These are phyloP conservation scores for Chrysodeixis includens DNA, from an alignment of 2,888 invertebrate species.

Conservation along the genomic window DNA sequence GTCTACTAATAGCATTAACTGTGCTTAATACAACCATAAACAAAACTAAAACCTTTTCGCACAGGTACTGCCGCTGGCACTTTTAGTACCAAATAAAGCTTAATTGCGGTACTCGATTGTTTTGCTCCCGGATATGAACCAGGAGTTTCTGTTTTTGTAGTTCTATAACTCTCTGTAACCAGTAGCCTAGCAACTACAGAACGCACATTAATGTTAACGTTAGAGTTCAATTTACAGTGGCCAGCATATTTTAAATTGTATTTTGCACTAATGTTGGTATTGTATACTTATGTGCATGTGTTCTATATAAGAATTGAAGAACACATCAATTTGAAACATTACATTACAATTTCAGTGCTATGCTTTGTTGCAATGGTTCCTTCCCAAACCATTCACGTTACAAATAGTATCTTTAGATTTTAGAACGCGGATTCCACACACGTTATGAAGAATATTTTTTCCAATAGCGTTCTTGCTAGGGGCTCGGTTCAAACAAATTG, in stretches of 20 bases:
- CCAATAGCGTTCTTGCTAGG: too few relatives aligned
- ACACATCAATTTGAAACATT: too few relatives aligned
- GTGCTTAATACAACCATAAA: neutral
- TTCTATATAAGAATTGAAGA: too few relatives aligned
- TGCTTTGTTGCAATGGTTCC: too few relatives aligned
- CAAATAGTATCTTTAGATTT: too few relatives aligned
- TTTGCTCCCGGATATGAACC: neutral
- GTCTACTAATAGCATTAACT: neutral
- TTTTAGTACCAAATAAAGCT: constrained; percentile 3
- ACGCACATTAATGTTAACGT: neutral
- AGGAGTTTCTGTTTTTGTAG: neutral
- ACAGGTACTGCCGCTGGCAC: neutral
- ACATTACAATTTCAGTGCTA: neutral
- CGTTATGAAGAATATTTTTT: too few relatives aligned
- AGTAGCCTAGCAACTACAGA: neutral
- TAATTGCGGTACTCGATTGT: constrained; percentile 5
- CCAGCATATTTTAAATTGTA: too few relatives aligned
- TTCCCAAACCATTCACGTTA: too few relatives aligned
- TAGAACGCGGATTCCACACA: too few relatives aligned
- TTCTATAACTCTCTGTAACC: neutral
- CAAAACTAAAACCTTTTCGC: neutral
- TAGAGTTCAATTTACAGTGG: neutral
- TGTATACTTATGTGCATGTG: too few relatives aligned
- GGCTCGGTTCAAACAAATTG: neutral
- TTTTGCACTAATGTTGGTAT: too few relatives aligned